Evolutionary conservation across 2,113 vertebrate species (phyloP), one percentile per base, ranked within the genome.

Genomic region (Callithrix jacchus): DNA sequence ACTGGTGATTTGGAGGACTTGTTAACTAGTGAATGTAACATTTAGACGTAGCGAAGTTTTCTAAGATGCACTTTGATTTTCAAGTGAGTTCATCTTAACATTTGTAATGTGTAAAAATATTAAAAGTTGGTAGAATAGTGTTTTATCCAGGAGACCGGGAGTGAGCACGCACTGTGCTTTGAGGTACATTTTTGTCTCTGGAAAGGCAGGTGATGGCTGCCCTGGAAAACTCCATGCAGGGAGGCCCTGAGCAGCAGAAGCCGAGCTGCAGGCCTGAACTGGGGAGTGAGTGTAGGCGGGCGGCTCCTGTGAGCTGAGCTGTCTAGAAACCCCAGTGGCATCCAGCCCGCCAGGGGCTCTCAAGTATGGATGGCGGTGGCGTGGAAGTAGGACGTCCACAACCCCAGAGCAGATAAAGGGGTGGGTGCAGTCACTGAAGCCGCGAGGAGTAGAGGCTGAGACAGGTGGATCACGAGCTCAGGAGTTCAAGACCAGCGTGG

Each of bases 231-330:
- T 30, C 21, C 14, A 1, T 14, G 35, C 8, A 8, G 54, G 18
- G 4, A 17, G 30, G 17, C 30, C 8, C 10, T 66, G 17, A 25
- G 27, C 25, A 1, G 5, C 18, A 61, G 37, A 30, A 71, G 64
- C 74, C 21, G 17, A 47, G 37, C 54, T 11, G 21, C 21, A 79
- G 73, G 40, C 49, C n/a, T 14, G n/a, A 10, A 52, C 30, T 5
- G 42, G 11, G 3, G 6, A 8, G 16, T 5, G 5, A 27, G 27
- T 10, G 1, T 16, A 12, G 30, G 20, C 17, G 11, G 27, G 27
- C 5, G 27, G 61, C 61, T 64, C 61, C 61, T 32, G 61, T 64
- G 61, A 3, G 61, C 27, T 64, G 61, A 14, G 27, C 61, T 32
- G 5, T 64, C 61, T 0, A 12, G 27, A 32, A 64, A 27, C 61